These are phyloP conservation scores for Noctua pronuba DNA, from an alignment of 2,888 invertebrate species.

Conservation along the genomic window DNA sequence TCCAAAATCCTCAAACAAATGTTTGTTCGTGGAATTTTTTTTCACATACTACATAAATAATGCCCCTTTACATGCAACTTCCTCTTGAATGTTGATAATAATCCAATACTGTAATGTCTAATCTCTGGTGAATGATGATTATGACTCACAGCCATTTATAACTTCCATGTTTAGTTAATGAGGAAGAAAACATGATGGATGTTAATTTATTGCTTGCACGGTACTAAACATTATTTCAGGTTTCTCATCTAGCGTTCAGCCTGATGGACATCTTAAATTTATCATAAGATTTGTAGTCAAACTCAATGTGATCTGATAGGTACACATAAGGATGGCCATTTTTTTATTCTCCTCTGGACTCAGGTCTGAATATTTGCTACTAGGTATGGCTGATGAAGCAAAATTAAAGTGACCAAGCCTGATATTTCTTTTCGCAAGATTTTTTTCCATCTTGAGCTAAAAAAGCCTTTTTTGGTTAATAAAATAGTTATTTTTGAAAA, in stretches of 20 bases:
- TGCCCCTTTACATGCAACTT: not conserved
- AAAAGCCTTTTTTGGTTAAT: not conserved
- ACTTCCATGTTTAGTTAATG: not conserved
- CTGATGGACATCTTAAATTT: not conserved
- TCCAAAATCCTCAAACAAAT: slow-evolving; percentile 11
- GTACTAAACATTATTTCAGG: not conserved
- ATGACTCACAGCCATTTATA: slow-evolving; percentile 7
- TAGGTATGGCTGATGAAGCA: not conserved
- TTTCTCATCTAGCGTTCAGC: not conserved
- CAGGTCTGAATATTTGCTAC: not conserved
- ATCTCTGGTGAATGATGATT: not conserved
- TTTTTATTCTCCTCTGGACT: not conserved
- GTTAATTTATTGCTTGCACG: not conserved
- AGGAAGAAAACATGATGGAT: not conserved
- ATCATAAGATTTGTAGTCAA: not conserved
- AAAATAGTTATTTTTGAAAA: not conserved
- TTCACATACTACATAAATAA: not conserved
- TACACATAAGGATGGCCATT: not conserved
- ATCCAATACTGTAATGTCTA: not conserved
- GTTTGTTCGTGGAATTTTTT: not conserved
- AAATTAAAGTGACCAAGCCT: not conserved
- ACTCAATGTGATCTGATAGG: not conserved
- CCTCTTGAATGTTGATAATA: slow-evolving; percentile 30
- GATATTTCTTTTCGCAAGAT: not conserved
- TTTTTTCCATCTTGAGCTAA: not conserved